Conservation (phyloP, 2,888 invertebrate species). For the Pachliopta kotzebuea region DNA sequence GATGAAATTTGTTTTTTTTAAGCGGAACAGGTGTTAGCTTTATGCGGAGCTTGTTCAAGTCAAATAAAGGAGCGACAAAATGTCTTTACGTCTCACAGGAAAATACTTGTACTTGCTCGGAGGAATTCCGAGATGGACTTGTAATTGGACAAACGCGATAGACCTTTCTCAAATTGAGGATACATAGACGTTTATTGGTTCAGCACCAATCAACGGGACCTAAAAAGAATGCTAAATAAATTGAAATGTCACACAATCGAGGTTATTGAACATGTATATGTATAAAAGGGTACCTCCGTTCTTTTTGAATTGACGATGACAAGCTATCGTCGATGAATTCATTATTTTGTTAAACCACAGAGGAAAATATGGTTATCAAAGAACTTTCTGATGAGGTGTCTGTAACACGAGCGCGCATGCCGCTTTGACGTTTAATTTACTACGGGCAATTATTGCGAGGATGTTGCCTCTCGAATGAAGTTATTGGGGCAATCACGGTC, state of each 20-base stretch:
- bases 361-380: constrained; percentile 26
- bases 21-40: not conserved
- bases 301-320: constrained; percentile 22
- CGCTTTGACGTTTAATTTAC: constrained; percentile 29
- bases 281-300: constrained; percentile 7
- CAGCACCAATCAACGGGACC: not conserved
- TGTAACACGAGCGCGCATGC: constrained; percentile 23
- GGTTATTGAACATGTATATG: constrained; percentile 15
- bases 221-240: constrained; percentile 11
- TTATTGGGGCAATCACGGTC: constrained; percentile 6
- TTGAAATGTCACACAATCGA: constrained; percentile 23
- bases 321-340: constrained; percentile 26
- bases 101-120: not conserved
- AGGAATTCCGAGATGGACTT: constrained; percentile 7
- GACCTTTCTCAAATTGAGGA: constrained; percentile 29
- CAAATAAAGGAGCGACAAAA: not conserved
- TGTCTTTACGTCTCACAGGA: constrained; percentile 5
- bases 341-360: constrained; percentile 25
- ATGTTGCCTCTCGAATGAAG: constrained; percentile 15
- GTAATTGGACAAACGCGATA: constrained; percentile 26
- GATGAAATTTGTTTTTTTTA: not conserved
- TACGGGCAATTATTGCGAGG: constrained; percentile 21
- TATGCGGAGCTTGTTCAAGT: not conserved
- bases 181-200: constrained; percentile 14
- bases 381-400: constrained; percentile 28